Conservation (phyloP, 2,113 vertebrate species). For the Grallaria varia region DNA sequence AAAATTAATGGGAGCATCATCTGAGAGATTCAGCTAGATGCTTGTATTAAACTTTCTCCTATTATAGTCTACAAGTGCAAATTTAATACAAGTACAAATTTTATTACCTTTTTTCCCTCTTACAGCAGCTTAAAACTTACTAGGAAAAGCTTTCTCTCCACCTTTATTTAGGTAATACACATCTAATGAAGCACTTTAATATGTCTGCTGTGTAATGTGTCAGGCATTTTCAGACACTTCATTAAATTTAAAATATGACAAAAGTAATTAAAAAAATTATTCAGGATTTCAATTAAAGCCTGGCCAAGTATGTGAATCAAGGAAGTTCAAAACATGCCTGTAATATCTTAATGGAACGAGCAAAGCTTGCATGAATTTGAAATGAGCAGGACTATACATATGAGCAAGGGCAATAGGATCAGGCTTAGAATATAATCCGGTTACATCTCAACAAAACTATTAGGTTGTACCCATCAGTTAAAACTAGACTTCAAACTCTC, state of each 20-base stretch:
- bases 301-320: background rate
- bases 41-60: background rate
- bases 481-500: background rate
- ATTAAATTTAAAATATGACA: background rate
- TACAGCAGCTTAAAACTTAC: background rate
- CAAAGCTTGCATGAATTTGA: background rate
- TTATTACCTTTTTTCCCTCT: background rate
- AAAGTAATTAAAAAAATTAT: background rate
- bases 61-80: background rate
- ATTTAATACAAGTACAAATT: background rate
- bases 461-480: background rate
- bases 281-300: background rate
- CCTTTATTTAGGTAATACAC: background rate
- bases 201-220: background rate
- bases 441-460: background rate
- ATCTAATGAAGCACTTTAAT: background rate
- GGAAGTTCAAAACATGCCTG: background rate
- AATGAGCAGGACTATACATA: background rate
- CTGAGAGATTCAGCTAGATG: background rate
- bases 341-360: background rate
- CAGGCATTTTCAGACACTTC: background rate
- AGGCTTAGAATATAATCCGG: background rate
- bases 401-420: background rate
- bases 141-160: background rate
- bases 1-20: background rate